Evolutionary conservation across 2,797 vertebrate species (phyloP).

Genomic region (Poecilia velifera): DNA sequence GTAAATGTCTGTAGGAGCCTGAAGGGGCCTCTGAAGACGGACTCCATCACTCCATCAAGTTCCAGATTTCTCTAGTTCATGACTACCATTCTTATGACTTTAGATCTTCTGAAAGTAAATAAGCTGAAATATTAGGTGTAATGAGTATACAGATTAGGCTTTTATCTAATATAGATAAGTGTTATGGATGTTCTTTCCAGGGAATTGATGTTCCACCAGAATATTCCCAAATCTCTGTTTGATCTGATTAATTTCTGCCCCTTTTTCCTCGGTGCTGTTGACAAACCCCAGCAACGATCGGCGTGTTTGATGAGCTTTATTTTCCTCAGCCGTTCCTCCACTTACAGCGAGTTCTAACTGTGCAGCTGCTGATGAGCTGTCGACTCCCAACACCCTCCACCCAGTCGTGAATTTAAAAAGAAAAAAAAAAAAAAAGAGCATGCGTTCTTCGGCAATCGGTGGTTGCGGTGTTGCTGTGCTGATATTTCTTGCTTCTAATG

Average conservation of each 20-base stretch:
- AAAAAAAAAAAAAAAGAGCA: constrained; percentile 52
- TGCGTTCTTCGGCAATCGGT: constrained; percentile 58
- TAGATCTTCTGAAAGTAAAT: neutral
- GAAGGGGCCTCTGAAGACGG: neutral
- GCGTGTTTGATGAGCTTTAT: constrained; percentile 5
- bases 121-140: neutral
- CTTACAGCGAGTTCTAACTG: neutral
- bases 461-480: constrained; percentile 48
- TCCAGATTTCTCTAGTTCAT: neutral
- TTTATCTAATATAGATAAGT: neutral
- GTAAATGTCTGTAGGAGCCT: neutral
- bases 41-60: neutral
- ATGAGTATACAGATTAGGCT: neutral
- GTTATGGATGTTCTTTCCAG: neutral
- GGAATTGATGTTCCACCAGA: neutral
- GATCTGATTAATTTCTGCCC: neutral
- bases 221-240: neutral
- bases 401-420: constrained; percentile 29
- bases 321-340: constrained; percentile 14
- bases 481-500: constrained; percentile 65
- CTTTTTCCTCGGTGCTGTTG: constrained; percentile 19
- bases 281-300: constrained; percentile 11
- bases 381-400: constrained; percentile 12
- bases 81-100: neutral
- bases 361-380: neutral